Conservation (phyloP, 2,888 invertebrate species). For the Stratiomys singularior region DNA sequence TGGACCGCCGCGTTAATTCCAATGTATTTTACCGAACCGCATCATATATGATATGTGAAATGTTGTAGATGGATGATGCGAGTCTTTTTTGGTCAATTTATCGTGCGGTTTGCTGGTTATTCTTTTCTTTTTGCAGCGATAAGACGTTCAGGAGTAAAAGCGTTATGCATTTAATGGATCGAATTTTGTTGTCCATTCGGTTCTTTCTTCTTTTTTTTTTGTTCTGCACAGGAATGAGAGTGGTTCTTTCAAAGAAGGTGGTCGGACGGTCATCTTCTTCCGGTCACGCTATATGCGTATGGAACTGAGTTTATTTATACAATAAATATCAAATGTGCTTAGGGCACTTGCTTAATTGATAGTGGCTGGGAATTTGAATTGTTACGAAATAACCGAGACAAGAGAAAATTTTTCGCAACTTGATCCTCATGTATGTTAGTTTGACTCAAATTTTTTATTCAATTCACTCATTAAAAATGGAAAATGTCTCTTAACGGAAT, state of each 20-base stretch:
- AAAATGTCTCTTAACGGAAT: no score
- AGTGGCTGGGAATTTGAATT: no score
- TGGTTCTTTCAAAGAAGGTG: constrained; percentile 14
- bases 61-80: background rate
- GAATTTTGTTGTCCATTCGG: constrained; percentile 26
- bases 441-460: no score
- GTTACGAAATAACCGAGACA: no score
- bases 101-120: background rate
- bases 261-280: constrained; percentile 30
- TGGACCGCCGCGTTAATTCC: background rate
- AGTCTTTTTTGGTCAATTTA: background rate
- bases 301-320: no score
- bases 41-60: background rate
- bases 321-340: no score
- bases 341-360: no score
- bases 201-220: constrained; percentile 10
- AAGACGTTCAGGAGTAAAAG: background rate
- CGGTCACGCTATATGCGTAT: constrained; percentile 32
- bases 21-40: background rate
- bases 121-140: background rate
- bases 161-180: constrained; percentile 37
- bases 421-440: no score
- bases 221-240: background rate
- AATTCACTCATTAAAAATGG: no score
- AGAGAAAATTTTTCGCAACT: no score